phyloP scores from a whole-genome alignment of 2,113 vertebrate species.

The Ceratotherium simum region DNA sequence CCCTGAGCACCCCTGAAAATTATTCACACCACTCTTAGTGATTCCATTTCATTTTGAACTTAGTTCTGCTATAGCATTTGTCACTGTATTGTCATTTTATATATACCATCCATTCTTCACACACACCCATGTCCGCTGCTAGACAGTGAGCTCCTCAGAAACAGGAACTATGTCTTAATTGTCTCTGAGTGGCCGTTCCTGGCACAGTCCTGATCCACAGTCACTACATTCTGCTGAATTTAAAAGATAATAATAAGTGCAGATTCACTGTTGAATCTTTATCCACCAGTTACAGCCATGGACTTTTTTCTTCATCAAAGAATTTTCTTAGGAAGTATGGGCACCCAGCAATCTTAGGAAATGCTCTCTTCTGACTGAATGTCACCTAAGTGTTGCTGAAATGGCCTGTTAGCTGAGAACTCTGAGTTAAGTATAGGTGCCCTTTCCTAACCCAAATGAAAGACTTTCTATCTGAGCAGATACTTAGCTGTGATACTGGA shows the following conservation, averaged over 20 bases:
- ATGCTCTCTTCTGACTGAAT: background rate
- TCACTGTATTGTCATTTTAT: background rate
- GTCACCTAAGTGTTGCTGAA: background rate
- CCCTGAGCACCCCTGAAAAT: background rate
- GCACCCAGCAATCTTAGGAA: background rate
- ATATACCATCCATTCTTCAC: background rate
- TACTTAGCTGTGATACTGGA: background rate
- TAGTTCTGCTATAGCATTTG: background rate
- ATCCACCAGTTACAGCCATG: background rate
- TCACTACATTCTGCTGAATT: background rate
- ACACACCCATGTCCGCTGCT: background rate
- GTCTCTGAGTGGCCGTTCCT: background rate
- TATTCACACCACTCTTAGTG: background rate
- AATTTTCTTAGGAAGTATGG: background rate
- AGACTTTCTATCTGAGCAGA: background rate
- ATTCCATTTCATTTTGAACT: background rate
- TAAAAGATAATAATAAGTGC: background rate
- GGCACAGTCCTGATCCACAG: background rate
- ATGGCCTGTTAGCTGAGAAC: background rate
- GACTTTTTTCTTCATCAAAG: background rate
- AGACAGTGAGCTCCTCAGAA: background rate
- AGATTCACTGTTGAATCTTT: background rate
- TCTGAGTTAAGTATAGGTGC: background rate
- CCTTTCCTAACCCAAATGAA: slow-evolving; percentile 15
- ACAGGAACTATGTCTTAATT: background rate